Conservation (phyloP, 2,113 vertebrate genomes). For the Calonectris borealis region DNA sequence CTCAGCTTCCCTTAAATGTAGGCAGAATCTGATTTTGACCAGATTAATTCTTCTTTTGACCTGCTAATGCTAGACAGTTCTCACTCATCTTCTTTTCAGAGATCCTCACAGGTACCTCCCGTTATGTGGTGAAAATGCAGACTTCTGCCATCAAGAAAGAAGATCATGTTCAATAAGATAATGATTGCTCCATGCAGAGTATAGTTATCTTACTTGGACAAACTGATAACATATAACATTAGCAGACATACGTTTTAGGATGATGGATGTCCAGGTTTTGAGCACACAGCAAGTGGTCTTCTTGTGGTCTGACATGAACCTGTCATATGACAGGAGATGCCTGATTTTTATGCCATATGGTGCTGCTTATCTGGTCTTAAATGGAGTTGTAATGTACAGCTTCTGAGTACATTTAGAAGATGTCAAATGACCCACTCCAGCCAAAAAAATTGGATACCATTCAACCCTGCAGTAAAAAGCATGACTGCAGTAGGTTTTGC, state of each 20-base stretch:
- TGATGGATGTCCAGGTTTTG: neutral
- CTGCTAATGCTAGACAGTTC: neutral
- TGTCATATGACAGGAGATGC: neutral
- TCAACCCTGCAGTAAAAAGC: neutral
- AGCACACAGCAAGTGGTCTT: neutral
- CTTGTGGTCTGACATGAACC: neutral
- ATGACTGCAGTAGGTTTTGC: neutral
- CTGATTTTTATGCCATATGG: neutral
- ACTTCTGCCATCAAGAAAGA: neutral
- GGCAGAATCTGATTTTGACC: neutral
- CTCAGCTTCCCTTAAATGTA: neutral
- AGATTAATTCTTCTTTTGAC: neutral
- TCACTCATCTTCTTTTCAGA: neutral
- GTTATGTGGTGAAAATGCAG: neutral
- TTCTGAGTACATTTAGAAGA: neutral
- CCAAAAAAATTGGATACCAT: neutral
- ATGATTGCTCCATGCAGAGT: neutral
- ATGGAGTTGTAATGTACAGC: neutral
- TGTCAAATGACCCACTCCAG: neutral
- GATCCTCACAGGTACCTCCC: neutral
- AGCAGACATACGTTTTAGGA: neutral
- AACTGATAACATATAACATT: neutral
- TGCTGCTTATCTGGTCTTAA: neutral
- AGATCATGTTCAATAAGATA: neutral
- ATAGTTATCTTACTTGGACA: neutral